Evolutionary conservation across 2,797 vertebrate species (phyloP), one percentile per base, ranked within the genome.

Genomic region (Peromyscus nudipes): DNA sequence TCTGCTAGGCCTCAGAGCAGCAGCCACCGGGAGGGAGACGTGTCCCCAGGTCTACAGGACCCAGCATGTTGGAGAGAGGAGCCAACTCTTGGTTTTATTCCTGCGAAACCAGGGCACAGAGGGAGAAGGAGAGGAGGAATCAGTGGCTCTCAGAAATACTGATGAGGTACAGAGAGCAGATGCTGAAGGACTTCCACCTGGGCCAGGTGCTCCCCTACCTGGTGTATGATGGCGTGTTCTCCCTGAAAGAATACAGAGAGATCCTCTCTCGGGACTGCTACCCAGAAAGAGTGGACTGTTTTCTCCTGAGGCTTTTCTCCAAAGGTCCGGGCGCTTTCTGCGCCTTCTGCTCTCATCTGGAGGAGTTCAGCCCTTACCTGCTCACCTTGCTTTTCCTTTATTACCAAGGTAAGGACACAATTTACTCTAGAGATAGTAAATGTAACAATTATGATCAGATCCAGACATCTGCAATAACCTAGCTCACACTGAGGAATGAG

Each of bases 361-460:
- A 99, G 95, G 99, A 99, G 96, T 99, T 99, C 97, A 99, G 98
- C 96, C 99, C 99, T 96, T 99, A 99, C 98, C 99, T 99, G 98
- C 99, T 99, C 76, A 98, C 99, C 97, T 99, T 99, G 97, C 99
- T 99, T 97, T 99, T 99, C 96, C 98, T 99, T 98, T 99, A 99
- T 85, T 98, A 98, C 98, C 99, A 99, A 99, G 99, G 99, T 99
- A 99, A 98, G 98, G 88, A 91, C 77, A 96, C 2, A 25, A 77
- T 93, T 97, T 80, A 79, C 97, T 98, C 91, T 92, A 95, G 96
- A 97, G 94, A 73, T 95, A 75, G 27, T 71, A 37, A 64, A 83
- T 23, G 80, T 90, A 34, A 31, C 80, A 37, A n/a, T n/a, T 14
- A 87, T 6, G 31, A 4, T 57, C 40, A 34, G 27, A 40, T 23